A percentile compares a stretch with the other conserved stretches of the same genome.
Evolutionary conservation across 2,113 vertebrate genomes (phyloP).

Genomic region (Lycaon pictus): DNA sequence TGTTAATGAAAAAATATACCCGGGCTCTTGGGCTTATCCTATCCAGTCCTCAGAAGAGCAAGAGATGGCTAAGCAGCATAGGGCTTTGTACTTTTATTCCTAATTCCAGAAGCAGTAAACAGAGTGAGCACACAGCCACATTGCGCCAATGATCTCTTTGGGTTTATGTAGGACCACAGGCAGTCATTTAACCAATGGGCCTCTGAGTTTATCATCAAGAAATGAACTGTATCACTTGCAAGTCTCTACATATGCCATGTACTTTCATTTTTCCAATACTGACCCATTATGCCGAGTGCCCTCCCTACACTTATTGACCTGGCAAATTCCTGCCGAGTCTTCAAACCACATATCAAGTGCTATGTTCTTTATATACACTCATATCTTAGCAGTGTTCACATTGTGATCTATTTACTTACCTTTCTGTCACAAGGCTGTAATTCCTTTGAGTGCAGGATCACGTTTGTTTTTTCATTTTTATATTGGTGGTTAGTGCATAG

Average conservation of each 20-base stretch:
- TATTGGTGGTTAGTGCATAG: neutral
- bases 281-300: neutral
- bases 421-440: neutral
- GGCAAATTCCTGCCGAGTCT: neutral
- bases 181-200: neutral
- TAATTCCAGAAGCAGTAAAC: neutral
- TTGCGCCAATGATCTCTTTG: neutral
- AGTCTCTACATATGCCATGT: neutral
- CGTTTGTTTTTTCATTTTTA: neutral
- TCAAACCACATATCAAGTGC: neutral
- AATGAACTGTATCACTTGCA: neutral
- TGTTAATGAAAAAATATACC: neutral
- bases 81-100: neutral
- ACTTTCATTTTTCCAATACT: neutral
- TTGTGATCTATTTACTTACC: neutral
- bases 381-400: neutral
- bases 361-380: neutral
- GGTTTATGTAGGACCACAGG: neutral
- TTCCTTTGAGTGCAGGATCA: neutral
- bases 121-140: neutral
- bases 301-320: neutral
- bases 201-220: conserved; percentile 5
- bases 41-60: neutral
- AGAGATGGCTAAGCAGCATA: neutral
- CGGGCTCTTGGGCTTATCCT: neutral